phyloP scores from a whole-genome alignment of 2,113 vertebrate genomes.

The Coregonus clupeaformis region DNA sequence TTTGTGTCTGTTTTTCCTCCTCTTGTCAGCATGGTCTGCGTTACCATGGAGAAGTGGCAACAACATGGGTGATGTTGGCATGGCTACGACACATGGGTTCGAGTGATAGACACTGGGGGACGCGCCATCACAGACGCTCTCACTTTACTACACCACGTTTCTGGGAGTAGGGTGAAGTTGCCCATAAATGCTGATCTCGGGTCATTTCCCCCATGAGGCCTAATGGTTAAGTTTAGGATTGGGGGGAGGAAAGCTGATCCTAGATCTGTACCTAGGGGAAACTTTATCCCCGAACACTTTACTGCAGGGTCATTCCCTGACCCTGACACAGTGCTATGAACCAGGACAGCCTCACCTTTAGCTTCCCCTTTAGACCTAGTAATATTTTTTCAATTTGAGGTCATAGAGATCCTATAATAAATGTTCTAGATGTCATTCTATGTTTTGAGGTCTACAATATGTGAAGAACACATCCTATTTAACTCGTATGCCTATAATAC shows the following conservation, averaged over 20 bases:
- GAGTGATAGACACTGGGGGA: slow-evolving; percentile 27
- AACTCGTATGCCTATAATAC: not conserved
- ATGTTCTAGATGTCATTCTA: not conserved
- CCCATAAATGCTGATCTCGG: not conserved
- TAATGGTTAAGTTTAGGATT: too few relatives aligned
- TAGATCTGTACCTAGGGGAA: too few relatives aligned
- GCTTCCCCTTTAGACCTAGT: not conserved
- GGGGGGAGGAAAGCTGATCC: too few relatives aligned
- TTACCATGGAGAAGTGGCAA: slow-evolving; percentile 54
- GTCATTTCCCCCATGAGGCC: not conserved
- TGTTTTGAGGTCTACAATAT: too few relatives aligned
- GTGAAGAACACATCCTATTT: too few relatives aligned
- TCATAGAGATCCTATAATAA: not conserved
- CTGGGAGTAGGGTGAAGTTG: not conserved
- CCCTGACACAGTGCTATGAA: not conserved
- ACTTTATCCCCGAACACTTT: too few relatives aligned
- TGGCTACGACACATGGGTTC: slow-evolving; percentile 54
- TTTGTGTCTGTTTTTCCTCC: slow-evolving; percentile 43
- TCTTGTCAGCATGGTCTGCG: slow-evolving; percentile 29
- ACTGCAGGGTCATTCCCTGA: not conserved
- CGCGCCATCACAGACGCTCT: slow-evolving; percentile 7
- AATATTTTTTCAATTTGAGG: not conserved
- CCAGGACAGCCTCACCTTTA: not conserved
- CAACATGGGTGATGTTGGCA: slow-evolving; percentile 42
- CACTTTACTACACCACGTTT: not conserved